Percentiles rank a stretch among this genome's conserved stretches.
phyloP scores from a whole-genome alignment of 2,113 vertebrate species.

The Colius striatus region DNA sequence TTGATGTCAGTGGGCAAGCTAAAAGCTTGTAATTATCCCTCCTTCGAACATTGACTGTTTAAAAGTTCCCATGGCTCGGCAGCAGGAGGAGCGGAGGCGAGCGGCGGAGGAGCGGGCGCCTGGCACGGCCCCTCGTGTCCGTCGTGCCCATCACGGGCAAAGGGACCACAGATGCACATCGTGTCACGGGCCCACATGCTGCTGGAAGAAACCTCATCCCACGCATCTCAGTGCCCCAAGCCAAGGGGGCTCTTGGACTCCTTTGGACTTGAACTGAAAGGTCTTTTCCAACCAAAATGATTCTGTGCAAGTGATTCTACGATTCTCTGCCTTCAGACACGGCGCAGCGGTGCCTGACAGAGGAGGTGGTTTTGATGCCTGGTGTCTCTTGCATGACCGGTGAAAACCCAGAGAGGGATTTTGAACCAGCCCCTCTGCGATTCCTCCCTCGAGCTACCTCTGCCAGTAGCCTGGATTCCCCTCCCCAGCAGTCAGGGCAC shows the following conservation, averaged over 20 bases:
- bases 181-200: fast-evolving
- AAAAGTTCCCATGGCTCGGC: not conserved
- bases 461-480: not conserved
- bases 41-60: not conserved
- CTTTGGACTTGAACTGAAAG: too few relatives aligned
- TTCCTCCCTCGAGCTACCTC: not conserved
- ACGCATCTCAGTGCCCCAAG: fast-evolving
- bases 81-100: not conserved
- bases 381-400: not conserved
- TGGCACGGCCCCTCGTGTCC: fast-evolving
- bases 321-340: not conserved
- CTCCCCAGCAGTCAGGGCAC: not conserved
- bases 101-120: fast-evolving
- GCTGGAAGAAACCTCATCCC: not conserved
- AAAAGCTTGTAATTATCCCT: constrained; percentile 4
- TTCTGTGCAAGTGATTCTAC: too few relatives aligned
- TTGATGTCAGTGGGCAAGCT: constrained; percentile 2
- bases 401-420: not conserved
- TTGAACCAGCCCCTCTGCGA: not conserved
- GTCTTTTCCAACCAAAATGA: too few relatives aligned
- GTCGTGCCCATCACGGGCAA: fast-evolving
- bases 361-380: not conserved
- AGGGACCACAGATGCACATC: fast-evolving
- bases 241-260: not conserved
- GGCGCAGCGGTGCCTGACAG: fast-evolving